Percentiles rank a stretch among this genome's conserved stretches.
Conservation (phyloP, 2,797 vertebrate genomes). For the Catamblyrhynchus diadema region DNA sequence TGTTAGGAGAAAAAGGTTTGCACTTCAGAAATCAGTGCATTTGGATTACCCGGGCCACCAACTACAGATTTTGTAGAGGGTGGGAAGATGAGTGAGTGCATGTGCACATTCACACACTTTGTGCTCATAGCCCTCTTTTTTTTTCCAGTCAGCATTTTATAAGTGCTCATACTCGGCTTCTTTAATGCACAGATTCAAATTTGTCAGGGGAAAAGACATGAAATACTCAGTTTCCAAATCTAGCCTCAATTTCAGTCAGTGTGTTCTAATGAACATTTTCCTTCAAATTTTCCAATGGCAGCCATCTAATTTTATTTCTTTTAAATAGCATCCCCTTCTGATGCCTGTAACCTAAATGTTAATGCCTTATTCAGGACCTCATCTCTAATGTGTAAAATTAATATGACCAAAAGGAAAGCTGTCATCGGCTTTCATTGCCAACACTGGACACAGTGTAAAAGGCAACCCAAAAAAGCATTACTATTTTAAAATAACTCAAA, state of each 20-base stretch:
- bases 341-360: neutral
- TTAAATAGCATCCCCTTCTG: neutral
- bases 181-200: neutral
- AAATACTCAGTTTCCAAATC: neutral
- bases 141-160: neutral
- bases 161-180: neutral
- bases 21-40: neutral
- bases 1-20: neutral
- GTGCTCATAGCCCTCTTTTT: neutral
- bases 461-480: neutral
- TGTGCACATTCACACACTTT: accelerated
- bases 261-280: neutral
- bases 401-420: neutral
- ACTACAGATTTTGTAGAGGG: neutral
- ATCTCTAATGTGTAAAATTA: neutral
- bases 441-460: neutral
- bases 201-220: neutral
- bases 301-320: neutral
- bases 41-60: neutral
- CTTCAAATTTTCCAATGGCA: neutral
- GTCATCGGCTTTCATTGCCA: neutral
- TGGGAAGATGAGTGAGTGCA: neutral
- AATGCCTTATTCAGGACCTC: neutral
- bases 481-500: neutral
- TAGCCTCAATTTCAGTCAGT: neutral